Evolutionary conservation across 1,140 invertebrate genomes (phyloP).

Genomic region (Rhynchophorus ferrugineus): DNA sequence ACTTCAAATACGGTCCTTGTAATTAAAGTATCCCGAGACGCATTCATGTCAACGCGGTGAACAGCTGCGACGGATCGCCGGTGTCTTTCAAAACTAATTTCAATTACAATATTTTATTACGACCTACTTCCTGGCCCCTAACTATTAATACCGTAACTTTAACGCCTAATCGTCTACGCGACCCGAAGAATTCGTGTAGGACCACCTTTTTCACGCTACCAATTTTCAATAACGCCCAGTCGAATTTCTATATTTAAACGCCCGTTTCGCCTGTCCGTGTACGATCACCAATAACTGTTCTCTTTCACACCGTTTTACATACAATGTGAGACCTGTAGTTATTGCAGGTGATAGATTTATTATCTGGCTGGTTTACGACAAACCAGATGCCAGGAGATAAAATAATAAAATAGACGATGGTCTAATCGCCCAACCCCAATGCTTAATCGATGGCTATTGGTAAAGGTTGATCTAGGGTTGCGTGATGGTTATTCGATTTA

Average conservation of each 20-base stretch:
- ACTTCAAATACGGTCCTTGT: background rate
- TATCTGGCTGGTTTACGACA: background rate
- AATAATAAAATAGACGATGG: background rate
- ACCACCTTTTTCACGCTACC: conserved; percentile 4
- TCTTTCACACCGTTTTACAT: background rate
- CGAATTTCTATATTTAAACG: background rate
- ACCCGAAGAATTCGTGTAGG: conserved; percentile 14
- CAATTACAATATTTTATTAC: conserved; percentile 16
- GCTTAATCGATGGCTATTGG: background rate
- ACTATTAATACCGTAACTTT: conserved; percentile 5
- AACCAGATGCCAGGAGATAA: background rate
- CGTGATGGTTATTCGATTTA: background rate
- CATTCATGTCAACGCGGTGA: background rate
- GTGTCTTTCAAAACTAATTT: conserved; percentile 1
- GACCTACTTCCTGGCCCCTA: conserved; percentile 5
- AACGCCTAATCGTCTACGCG: conserved; percentile 13
- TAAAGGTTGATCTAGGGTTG: background rate
- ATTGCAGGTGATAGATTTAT: background rate
- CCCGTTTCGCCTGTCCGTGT: background rate
- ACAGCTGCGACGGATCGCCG: background rate
- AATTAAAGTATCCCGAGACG: background rate
- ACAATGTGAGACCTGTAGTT: background rate
- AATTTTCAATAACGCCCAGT: background rate
- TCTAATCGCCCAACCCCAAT: background rate
- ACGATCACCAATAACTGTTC: background rate